phyloP scores from a whole-genome alignment of 2,888 invertebrate genomes.

The Carterocephalus palaemon region DNA sequence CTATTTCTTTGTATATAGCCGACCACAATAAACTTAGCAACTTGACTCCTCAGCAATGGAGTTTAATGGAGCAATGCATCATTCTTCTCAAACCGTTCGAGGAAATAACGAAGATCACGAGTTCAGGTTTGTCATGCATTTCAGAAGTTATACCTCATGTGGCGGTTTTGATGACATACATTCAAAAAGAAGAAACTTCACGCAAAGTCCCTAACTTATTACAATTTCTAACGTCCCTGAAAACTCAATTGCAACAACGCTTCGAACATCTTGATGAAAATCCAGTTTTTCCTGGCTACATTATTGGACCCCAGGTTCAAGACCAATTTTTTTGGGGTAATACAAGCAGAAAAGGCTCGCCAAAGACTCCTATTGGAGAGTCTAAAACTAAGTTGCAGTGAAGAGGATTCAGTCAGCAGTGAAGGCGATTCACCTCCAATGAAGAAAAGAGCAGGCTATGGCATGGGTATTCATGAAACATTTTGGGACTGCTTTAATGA shows the following conservation, averaged over 20 bases:
- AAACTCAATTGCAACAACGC: constrained; percentile 29
- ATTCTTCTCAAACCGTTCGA: constrained; percentile 36
- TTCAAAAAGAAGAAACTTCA: constrained; percentile 25
- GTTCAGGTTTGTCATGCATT: constrained; percentile 33
- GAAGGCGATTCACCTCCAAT: too few species aligned
- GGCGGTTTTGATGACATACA: constrained; percentile 27
- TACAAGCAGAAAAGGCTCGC: too few species aligned
- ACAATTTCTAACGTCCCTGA: too few species aligned
- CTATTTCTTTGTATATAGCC: constrained; percentile 31
- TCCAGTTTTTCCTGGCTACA: neutral
- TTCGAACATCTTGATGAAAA: too few species aligned
- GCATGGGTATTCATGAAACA: constrained; percentile 19
- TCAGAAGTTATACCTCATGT: constrained; percentile 34
- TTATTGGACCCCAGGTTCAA: neutral
- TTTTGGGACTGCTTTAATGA: constrained; percentile 26
- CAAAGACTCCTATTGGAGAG: neutral
- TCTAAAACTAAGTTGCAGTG: constrained; percentile 3
- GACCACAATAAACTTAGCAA: constrained; percentile 29
- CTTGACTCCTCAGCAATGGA: constrained; percentile 31
- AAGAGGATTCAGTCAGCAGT: constrained; percentile 4
- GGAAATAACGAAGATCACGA: constrained; percentile 37
- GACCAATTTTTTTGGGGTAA: neutral
- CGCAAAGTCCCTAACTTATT: constrained; percentile 22
- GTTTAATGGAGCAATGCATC: constrained; percentile 33
- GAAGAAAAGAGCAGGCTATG: constrained; percentile 12